These are phyloP conservation scores for Linnaemya vulpina DNA, from an alignment of 2,888 invertebrate species.

Conservation along the genomic window DNA sequence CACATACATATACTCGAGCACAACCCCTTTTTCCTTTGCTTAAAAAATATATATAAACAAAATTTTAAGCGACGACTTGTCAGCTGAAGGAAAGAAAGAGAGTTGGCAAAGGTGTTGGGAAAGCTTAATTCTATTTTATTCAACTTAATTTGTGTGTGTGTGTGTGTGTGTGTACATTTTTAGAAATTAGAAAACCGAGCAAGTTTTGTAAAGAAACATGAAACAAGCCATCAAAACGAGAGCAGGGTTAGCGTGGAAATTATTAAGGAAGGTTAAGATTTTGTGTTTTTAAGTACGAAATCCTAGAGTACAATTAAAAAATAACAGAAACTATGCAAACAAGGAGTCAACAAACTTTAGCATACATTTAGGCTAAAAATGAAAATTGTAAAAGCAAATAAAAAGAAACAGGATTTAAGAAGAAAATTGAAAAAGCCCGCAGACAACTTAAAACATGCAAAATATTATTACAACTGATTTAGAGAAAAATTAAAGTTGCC, in stretches of 20 bases:
- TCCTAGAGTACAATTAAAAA: constrained; percentile 45
- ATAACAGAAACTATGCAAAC: constrained; percentile 20
- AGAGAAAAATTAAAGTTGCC: no score
- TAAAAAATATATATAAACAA: constrained; percentile 21
- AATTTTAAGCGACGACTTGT: constrained; percentile 48
- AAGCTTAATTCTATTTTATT: constrained; percentile 64
- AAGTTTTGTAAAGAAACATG: constrained; percentile 42
- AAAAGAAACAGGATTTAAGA: not conserved
- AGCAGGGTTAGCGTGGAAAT: constrained; percentile 55
- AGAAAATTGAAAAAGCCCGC: not conserved
- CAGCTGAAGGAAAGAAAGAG: constrained; percentile 32
- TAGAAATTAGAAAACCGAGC: constrained; percentile 65
- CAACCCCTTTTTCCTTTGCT: constrained; percentile 51
- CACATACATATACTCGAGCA: not conserved
- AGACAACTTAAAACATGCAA: no score
- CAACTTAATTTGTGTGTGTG: constrained; percentile 58
- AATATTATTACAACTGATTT: no score
- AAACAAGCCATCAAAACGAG: constrained; percentile 20
- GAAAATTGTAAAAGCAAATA: not conserved
- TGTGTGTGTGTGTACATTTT: constrained; percentile 39
- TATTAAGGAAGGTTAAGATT: constrained; percentile 68
- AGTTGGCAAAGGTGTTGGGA: constrained; percentile 52
- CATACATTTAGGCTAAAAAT: constrained; percentile 56
- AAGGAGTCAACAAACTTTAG: constrained; percentile 66
- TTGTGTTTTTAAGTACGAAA: constrained; percentile 42